These are phyloP conservation scores for Drosophila rufa DNA, from an alignment of 1,140 invertebrate species.

Conservation along the genomic window DNA sequence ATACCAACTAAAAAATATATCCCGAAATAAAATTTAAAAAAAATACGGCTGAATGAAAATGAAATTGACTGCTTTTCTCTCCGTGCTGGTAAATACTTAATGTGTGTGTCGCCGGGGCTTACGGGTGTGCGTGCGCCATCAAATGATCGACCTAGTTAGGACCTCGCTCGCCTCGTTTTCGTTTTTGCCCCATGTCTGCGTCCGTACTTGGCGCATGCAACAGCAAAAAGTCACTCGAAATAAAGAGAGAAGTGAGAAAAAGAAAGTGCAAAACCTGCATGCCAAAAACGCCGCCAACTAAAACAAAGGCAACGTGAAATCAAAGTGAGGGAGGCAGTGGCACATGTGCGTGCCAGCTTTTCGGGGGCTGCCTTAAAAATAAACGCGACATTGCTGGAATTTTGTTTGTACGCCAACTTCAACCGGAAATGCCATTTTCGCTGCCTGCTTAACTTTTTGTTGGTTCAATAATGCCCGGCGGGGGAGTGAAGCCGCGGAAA, in stretches of 20 bases:
- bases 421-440: slow-evolving; percentile 76
- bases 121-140: slow-evolving; percentile 37
- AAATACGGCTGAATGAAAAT: no score
- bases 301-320: slow-evolving; percentile 26
- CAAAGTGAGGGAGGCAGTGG: slow-evolving; percentile 24
- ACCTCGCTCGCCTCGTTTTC: slow-evolving; percentile 42
- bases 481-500: neutral
- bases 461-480: slow-evolving; percentile 57
- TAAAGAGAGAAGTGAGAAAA: slow-evolving; percentile 26
- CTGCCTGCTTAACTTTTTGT: slow-evolving; percentile 45
- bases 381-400: slow-evolving; percentile 70
- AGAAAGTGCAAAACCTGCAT: slow-evolving; percentile 57
- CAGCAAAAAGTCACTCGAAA: slow-evolving; percentile 47
- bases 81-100: slow-evolving; percentile 22
- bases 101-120: slow-evolving; percentile 5
- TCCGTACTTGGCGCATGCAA: slow-evolving; percentile 52
- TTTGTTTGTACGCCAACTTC: slow-evolving; percentile 50
- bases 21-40: no score
- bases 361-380: slow-evolving; percentile 55
- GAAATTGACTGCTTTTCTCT: neutral
- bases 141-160: slow-evolving; percentile 71
- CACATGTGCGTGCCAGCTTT: slow-evolving; percentile 28
- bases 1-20: no score
- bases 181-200: slow-evolving; percentile 32
- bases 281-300: slow-evolving; percentile 56